Percentiles rank a stretch among this genome's conserved stretches.
Evolutionary conservation across 2,888 invertebrate genomes (phyloP).

Genomic region (Geotrupes spiniger): DNA sequence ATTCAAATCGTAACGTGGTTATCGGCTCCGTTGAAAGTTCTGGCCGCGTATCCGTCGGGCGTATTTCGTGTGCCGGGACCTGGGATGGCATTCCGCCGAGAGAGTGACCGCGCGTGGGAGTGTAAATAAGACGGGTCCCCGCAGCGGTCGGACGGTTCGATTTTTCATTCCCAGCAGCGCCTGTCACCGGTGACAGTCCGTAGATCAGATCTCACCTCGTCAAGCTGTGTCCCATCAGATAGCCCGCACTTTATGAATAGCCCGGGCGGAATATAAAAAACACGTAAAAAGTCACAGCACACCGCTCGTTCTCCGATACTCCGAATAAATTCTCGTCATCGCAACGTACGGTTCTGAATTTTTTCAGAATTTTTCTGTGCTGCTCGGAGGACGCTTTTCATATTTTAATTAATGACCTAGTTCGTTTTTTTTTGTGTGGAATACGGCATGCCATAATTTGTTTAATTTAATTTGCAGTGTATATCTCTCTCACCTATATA

Average conservation of each 20-base stretch:
- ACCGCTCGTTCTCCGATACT: slow-evolving; percentile 12
- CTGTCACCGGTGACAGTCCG: slow-evolving; percentile 44
- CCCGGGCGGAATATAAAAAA: slow-evolving; percentile 34
- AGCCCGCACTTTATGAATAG: slow-evolving; percentile 32
- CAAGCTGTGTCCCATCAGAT: slow-evolving; percentile 34
- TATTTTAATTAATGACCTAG: too few species aligned
- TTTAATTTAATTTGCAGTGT: too few species aligned
- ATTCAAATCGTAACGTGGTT: not conserved
- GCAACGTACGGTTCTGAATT: too few species aligned
- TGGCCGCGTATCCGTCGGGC: too few species aligned
- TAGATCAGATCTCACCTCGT: slow-evolving; percentile 43
- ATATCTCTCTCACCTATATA: too few species aligned
- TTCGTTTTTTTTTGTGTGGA: too few species aligned
- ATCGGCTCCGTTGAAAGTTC: too few species aligned
- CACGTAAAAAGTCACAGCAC: slow-evolving; percentile 21
- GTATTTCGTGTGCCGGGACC: slow-evolving; percentile 14
- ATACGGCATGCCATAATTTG: too few species aligned
- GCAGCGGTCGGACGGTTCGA: slow-evolving; percentile 35
- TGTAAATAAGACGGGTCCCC: slow-evolving; percentile 26
- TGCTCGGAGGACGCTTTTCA: too few species aligned
- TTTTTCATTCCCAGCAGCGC: slow-evolving; percentile 45
- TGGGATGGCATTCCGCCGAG: not conserved
- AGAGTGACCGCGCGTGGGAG: slow-evolving; percentile 20
- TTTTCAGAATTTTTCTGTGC: too few species aligned
- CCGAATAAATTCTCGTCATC: slow-evolving; percentile 5